A percentile compares a stretch with the other conserved stretches of the same genome.
These are phyloP conservation scores for Bhutanitis thaidina DNA, from an alignment of 2,888 invertebrate species.

Conservation along the genomic window DNA sequence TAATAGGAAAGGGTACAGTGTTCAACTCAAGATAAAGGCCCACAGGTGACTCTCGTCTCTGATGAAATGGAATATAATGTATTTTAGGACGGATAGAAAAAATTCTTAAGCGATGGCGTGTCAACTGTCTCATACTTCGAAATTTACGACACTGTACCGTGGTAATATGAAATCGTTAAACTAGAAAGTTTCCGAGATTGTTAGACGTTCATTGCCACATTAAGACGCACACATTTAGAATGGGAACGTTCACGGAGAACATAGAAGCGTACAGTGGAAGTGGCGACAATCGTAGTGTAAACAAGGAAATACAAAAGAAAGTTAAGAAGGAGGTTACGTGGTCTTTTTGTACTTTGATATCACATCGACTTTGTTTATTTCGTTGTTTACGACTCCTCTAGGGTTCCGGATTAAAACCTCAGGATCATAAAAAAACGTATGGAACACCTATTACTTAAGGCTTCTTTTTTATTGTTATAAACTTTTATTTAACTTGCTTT, in stretches of 20 bases:
- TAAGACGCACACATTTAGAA: conserved; percentile 9
- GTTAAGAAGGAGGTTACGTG: too few relatives aligned
- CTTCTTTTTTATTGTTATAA: too few relatives aligned
- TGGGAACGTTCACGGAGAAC: background rate
- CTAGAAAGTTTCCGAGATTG: conserved; percentile 29
- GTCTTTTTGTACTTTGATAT: too few relatives aligned
- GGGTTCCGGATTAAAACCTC: too few relatives aligned
- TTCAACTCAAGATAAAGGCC: background rate
- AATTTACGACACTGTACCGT: conserved; percentile 36
- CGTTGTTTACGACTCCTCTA: too few relatives aligned
- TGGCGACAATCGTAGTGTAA: too few relatives aligned
- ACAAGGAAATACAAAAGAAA: too few relatives aligned
- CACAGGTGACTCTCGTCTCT: background rate
- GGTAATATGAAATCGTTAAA: conserved; percentile 30
- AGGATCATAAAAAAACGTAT: too few relatives aligned
- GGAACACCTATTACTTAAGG: too few relatives aligned
- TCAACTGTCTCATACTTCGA: conserved; percentile 18
- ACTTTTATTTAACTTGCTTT: too few relatives aligned
- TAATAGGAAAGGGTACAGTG: conserved; percentile 17
- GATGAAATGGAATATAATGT: background rate
- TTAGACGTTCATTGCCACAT: conserved; percentile 16
- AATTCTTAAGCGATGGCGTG: conserved; percentile 3
- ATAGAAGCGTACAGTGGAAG: background rate
- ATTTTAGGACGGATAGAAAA: conserved; percentile 1
- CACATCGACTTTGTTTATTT: too few relatives aligned